Evolutionary conservation across 1,140 invertebrate species (phyloP), one percentile per base, ranked within the genome.

Genomic region (Philotrypesis tridentata): DNA sequence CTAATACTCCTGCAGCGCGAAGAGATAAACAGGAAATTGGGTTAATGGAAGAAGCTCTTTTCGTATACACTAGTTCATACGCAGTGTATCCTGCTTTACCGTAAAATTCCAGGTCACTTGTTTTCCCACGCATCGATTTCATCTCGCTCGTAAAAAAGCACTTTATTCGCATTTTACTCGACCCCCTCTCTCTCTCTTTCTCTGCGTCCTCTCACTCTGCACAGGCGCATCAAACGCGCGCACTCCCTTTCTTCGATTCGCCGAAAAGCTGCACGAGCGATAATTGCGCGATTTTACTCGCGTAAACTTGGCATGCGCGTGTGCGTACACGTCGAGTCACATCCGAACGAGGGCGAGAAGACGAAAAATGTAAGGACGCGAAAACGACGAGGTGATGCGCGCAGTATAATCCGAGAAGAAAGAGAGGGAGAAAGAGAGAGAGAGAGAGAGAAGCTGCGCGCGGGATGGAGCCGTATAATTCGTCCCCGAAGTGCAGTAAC

Each of bases 401-500:
- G 76, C 61, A 71, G 80, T 5, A n/a, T n/a, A n/a, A n/a, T n/a
- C n/a, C n/a, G n/a, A n/a, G n/a, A n/a, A n/a, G n/a, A n/a, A n/a
- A n/a, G n/a, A n/a, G n/a, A n/a, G n/a, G n/a, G n/a, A n/a, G n/a
- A n/a, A n/a, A n/a, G n/a, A n/a, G n/a, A n/a, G n/a, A n/a, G n/a
- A n/a, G n/a, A n/a, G n/a, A n/a, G n/a, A n/a, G 61, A 78, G 79
- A 80, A 55, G 80, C 9, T 31, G 43, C 25, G 55, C 61, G 61
- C 40, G 68, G 73, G 84, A 86, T 86, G 85, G 85, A 83, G 43
- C 21, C 11, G 85, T 85, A 87, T 90, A 90, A 91, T 87, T 89
- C 81, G 87, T 91, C 90, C 89, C 90, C 73, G 80, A 90, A 89
- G 90, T 90, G 88, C 87, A 88, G 87, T 91, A 90, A 90, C 89